A percentile compares a stretch with the other conserved stretches of the same genome.
Evolutionary conservation across 2,113 vertebrate species (phyloP).

Genomic region (Vulpes lagopus): DNA sequence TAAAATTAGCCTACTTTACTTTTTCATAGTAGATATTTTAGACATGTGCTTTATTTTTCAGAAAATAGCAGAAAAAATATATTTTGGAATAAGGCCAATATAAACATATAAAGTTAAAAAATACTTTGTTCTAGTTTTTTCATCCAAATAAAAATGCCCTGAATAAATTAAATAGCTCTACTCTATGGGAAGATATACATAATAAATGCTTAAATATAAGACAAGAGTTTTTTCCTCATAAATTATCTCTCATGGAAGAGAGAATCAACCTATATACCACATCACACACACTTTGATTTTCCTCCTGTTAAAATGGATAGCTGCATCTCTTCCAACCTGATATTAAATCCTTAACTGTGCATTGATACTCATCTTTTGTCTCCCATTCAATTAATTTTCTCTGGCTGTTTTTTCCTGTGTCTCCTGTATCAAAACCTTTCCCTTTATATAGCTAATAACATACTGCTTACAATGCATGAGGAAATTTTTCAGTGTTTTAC

Average conservation of each 20-base stretch:
- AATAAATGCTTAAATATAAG: background rate
- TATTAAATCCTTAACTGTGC: background rate
- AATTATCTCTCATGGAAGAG: slow-evolving; percentile 9
- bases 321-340: background rate
- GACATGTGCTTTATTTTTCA: background rate
- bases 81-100: slow-evolving; percentile 11
- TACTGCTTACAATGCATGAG: background rate
- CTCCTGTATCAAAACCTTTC: background rate
- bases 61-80: background rate
- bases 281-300: background rate
- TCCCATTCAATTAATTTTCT: background rate
- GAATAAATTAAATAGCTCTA: slow-evolving; percentile 37
- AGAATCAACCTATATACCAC: background rate
- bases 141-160: slow-evolving; percentile 17
- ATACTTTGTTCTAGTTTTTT: slow-evolving; percentile 37
- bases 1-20: background rate
- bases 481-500: background rate
- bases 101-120: background rate
- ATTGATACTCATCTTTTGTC: background rate
- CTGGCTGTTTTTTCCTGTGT: background rate
- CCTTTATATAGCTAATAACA: background rate
- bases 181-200: background rate
- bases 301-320: background rate
- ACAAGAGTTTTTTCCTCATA: background rate
- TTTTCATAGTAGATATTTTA: slow-evolving; percentile 24